Evolutionary conservation across 2,113 vertebrate genomes (phyloP).

Genomic region (Meles meles): DNA sequence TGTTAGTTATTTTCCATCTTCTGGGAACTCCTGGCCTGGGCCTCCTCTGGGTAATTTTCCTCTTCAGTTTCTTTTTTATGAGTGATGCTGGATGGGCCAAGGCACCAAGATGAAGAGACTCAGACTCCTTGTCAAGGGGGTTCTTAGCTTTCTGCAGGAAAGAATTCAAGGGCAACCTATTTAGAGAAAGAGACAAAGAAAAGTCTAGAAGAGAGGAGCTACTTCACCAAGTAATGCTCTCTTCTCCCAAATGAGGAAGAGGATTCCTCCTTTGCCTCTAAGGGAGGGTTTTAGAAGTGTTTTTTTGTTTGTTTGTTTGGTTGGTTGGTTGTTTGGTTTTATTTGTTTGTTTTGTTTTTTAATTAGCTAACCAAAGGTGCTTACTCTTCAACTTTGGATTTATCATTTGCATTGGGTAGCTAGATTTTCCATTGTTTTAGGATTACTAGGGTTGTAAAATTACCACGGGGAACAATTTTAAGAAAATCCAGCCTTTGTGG

Average conservation of each 20-base stretch:
- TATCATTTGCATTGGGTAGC: background rate
- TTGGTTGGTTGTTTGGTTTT: too few species aligned
- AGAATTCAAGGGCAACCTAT: background rate
- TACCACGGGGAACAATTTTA: background rate
- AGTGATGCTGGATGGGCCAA: background rate
- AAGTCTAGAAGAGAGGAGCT: background rate
- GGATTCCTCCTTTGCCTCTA: background rate
- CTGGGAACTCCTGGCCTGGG: too few species aligned
- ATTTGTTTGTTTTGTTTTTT: background rate
- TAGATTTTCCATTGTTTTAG: background rate
- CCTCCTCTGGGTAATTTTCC: too few species aligned
- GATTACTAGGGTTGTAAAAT: background rate
- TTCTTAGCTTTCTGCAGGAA: background rate
- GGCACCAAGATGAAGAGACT: background rate
- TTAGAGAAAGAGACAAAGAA: background rate
- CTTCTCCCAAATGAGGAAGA: background rate
- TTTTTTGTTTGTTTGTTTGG: background rate
- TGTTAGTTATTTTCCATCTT: too few species aligned
- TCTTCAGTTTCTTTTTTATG: background rate
- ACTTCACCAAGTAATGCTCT: background rate
- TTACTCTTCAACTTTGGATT: background rate
- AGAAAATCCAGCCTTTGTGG: background rate
- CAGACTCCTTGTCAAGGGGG: background rate
- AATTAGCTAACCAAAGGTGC: background rate
- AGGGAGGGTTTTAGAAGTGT: background rate